Evolutionary conservation across 2,797 vertebrate species (phyloP).

Genomic region (Urosaurus nigricauda): DNA sequence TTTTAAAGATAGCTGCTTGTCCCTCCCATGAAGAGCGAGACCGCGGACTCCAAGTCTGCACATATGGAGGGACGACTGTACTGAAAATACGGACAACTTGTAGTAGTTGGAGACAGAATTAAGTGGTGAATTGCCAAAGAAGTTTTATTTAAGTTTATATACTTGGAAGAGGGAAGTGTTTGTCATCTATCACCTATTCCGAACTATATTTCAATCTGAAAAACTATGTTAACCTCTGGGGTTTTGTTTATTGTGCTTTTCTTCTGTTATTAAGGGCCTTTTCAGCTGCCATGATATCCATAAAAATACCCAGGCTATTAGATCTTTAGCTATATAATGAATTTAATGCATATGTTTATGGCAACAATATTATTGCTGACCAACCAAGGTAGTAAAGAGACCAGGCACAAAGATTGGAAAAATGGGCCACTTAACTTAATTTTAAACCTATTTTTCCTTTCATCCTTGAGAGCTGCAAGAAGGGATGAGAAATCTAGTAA

Average conservation of each 20-base stretch:
- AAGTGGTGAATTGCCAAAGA: slow-evolving; percentile 1
- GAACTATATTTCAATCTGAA: not conserved
- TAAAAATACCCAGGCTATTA: rapidly evolving
- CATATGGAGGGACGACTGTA: too few species aligned
- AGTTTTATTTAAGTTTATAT: not conserved
- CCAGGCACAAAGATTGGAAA: too few species aligned
- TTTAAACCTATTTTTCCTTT: too few species aligned
- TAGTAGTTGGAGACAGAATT: slow-evolving; percentile 33
- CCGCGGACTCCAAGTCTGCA: too few species aligned
- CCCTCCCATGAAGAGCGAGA: too few species aligned
- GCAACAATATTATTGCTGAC: not conserved
- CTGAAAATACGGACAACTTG: not conserved
- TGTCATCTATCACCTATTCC: not conserved
- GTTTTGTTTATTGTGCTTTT: not conserved
- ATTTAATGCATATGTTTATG: slow-evolving; percentile 10
- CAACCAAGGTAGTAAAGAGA: too few species aligned
- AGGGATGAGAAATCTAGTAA: too few species aligned
- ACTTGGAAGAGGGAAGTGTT: not conserved
- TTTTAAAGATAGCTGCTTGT: too few species aligned
- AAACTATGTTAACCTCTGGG: not conserved
- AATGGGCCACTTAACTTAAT: too few species aligned
- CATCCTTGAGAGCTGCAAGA: too few species aligned
- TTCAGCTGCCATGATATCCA: not conserved
- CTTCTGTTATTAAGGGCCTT: not conserved
- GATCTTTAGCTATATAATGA: not conserved